Base-by-base conservation (phyloP, 2,113 vertebrate genomes). In the Junco hyemalis region DNA sequence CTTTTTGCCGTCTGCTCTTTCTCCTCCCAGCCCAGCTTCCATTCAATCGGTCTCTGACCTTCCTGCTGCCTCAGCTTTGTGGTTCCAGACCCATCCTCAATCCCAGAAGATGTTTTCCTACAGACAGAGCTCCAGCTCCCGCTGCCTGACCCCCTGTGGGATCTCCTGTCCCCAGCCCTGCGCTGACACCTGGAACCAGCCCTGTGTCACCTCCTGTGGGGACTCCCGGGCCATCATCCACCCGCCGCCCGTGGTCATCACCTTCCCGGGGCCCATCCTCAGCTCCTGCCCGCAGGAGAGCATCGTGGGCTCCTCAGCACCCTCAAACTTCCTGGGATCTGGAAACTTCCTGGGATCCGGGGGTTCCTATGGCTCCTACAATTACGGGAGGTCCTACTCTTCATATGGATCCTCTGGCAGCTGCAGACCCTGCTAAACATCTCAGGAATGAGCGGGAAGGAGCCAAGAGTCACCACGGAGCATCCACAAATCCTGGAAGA, bases 241-340 rank as follows among this genome's bases (percentile, higher is more conserved):
- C 25, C 95, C 95, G 0, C 93, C 95, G 0, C 93, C 95, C 0
- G 81, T 95, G 40, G 26, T 85, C 36, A 17, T 95, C 10, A 95
- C 81, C 23, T 95, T 96, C 78, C 93, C 95, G 2, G 95, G 93
- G 3, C 95, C 95, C 56, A 74, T 93, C 35, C 91, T 96, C 70
- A 78, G 70, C 85, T 93, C 93, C 63, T 95, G 93, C 16, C 91
- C 95, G 3, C 95, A 95, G 91, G 93, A 96, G 48, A 96, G 95
- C 59, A 0, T 81, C 1, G 93, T 96, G 85, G 85, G 88, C 4
- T 89, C 68, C 69, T 87, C 95, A 24, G 85, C 35, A 12, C 91
- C 95, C 11, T 57, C 53, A 9, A 63, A 9, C 11, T 66, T 57
- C 54, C 54, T 57, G 54, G 54, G 54, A n/a, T 57, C 20, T 6